Base-by-base conservation (phyloP, 2,888 invertebrate species). In the Troglohyphantes excavatus region DNA sequence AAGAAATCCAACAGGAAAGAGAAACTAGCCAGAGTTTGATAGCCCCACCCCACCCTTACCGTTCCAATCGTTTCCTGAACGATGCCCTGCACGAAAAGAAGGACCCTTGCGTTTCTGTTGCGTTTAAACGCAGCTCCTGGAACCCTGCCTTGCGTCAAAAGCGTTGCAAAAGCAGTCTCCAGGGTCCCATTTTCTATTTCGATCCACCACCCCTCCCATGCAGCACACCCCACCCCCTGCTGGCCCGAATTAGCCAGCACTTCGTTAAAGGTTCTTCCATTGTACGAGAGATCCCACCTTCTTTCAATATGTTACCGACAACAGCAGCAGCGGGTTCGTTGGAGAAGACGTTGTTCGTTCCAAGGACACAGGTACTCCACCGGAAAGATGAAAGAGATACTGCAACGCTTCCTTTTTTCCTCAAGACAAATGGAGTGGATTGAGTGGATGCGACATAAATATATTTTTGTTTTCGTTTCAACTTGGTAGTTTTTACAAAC, bases 301-400 rank as follows among this genome's bases (percentile, higher is more conserved):
- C 2, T 6, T 59, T 33, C 53, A 53, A n/a, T 53, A 13, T 53
- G 53, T 53, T 53, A 53, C 53, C 53, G 17, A 53, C n/a, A 68
- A n/a, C 68, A 33, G 13, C 29, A 19, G 21, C 43, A 17, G 29
- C 33, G 75, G 27, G 53, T 61, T 75, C 59, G 59, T 59, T 59
- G 26, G 13, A 73, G 46, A 33, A 13, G 59, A 13, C 39, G 27
- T 26, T 46, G 26, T 73, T 73, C 29, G 29, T 39, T 63, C n/a
- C 65, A 78, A 78, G 78, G 78, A 33, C 65, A 23, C 43, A 78
- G 78, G 78, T 78, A 78, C 78, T 78, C 78, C 65, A 78, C 26
- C 63, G 78, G 78, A 78, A 78, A 78, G 65, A 78, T 78, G 23
- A 63, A 11, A 26, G 39, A 33, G 75, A 75, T 72, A 72, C 26